Percentiles rank a stretch among this genome's conserved stretches.
phyloP scores from a whole-genome alignment of 2,888 invertebrate species.

The Eilema caniola region DNA sequence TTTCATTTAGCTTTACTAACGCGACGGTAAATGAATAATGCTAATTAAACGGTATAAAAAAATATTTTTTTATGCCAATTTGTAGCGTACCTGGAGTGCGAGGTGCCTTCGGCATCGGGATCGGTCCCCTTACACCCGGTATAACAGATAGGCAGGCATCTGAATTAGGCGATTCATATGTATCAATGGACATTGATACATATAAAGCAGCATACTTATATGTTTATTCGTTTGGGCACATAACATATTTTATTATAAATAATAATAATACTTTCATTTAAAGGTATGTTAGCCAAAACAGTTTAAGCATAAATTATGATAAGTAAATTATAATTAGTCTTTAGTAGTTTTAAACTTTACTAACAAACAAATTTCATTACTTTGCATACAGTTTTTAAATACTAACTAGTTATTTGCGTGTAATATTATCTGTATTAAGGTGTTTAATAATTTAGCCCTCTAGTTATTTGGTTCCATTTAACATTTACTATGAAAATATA shows the following conservation, averaged over 20 bases:
- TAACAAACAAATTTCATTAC: constrained; percentile 49
- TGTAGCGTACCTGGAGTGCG: too few species aligned
- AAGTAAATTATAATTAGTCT: constrained; percentile 10
- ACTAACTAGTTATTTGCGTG: constrained; percentile 40
- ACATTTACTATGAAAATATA: constrained; percentile 86
- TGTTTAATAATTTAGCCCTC: constrained; percentile 43
- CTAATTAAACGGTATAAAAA: too few species aligned
- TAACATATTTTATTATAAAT: not conserved
- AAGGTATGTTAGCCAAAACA: not conserved
- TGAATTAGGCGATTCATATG: not conserved
- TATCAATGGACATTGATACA: not conserved
- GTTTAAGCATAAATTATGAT: not conserved
- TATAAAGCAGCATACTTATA: not conserved
- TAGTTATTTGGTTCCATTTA: constrained; percentile 85
- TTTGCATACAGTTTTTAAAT: constrained; percentile 43
- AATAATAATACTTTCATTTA: not conserved
- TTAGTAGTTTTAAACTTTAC: constrained; percentile 17
- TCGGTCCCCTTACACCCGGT: too few species aligned
- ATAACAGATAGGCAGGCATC: not conserved
- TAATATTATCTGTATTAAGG: constrained; percentile 35
- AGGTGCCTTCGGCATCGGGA: too few species aligned
- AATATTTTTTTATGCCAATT: too few species aligned
- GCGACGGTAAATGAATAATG: too few species aligned
- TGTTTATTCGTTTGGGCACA: not conserved
- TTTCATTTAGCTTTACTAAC: too few species aligned